Conservation (phyloP, 1,140 invertebrate species). For the Globodera rostochiensis region DNA sequence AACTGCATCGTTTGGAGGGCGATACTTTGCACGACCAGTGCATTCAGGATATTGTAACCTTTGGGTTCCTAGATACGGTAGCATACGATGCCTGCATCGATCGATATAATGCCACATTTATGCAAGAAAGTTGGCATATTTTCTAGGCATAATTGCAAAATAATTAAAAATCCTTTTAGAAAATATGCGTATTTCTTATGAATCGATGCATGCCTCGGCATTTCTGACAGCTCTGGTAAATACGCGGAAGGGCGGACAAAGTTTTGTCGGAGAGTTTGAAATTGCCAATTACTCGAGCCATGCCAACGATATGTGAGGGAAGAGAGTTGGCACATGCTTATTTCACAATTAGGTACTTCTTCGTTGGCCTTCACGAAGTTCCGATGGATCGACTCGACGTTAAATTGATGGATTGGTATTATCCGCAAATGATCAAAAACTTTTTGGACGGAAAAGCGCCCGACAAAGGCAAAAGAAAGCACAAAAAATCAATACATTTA, state of each 20-base stretch:
- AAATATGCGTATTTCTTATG: constrained; percentile 25
- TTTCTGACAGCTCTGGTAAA: constrained; percentile 37
- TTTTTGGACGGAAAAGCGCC: constrained; percentile 25
- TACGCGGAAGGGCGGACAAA: constrained; percentile 20
- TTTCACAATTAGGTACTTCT: constrained; percentile 24
- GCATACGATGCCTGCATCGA: constrained; percentile 19
- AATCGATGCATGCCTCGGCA: constrained; percentile 40
- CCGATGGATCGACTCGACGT: constrained; percentile 13
- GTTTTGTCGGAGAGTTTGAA: constrained; percentile 34
- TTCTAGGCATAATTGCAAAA: not conserved
- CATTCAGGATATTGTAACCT: not conserved
- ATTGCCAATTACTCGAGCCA: constrained; percentile 38
- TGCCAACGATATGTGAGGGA: constrained; percentile 29
- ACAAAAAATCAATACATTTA: not conserved
- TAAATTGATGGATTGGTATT: constrained; percentile 33
- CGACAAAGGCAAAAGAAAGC: constrained; percentile 19
- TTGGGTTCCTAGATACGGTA: constrained; percentile 12
- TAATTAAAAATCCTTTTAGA: not conserved
- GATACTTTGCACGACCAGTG: constrained; percentile 23
- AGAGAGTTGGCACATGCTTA: not conserved
- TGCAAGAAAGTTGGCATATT: not conserved
- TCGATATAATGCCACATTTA: constrained; percentile 25
- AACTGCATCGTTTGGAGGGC: constrained; percentile 22
- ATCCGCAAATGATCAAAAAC: constrained; percentile 40
- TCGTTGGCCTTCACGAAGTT: constrained; percentile 30